Percentiles rank a stretch among this genome's conserved stretches.
Evolutionary conservation across 2,113 vertebrate species (phyloP).

Genomic region (Forbesichthys agassizii): DNA sequence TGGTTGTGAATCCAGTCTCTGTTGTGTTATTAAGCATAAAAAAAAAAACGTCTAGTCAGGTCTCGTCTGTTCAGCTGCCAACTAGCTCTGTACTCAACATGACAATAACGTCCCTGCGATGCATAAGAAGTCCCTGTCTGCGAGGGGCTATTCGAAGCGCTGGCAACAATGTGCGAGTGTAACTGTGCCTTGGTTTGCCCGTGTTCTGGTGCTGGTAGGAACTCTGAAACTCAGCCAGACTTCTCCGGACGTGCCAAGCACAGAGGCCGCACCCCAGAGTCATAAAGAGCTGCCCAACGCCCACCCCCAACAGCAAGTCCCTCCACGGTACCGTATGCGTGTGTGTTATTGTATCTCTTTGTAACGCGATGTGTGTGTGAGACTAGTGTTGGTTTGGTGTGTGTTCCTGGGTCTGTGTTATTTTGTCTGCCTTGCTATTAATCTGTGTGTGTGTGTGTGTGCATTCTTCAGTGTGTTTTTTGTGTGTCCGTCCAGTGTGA

Average conservation of each 20-base stretch:
- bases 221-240: conserved; percentile 88
- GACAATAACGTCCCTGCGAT: conserved; percentile 26
- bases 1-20: not conserved
- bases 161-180: not conserved
- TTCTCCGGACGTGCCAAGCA: conserved; percentile 83
- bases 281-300: conserved; percentile 83
- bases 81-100: conserved; percentile 48
- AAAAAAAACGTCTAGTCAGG: not conserved
- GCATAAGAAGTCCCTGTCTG: conserved; percentile 7
- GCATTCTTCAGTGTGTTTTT: no score
- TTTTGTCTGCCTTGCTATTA: not conserved
- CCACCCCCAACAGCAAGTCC: conserved; percentile 87
- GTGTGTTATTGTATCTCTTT: not conserved
- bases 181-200: conserved; percentile 7
- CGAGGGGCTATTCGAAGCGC: not conserved
- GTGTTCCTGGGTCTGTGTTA: no score
- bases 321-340: conserved; percentile 63
- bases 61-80: conserved; percentile 10
- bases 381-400: not conserved
- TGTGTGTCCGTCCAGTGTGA: no score
- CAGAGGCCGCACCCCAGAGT: conserved; percentile 68
- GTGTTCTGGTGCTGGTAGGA: conserved; percentile 43
- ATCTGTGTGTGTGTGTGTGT: not conserved
- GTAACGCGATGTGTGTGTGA: not conserved
- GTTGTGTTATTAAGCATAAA: not conserved